phyloP scores from a whole-genome alignment of 2,888 invertebrate genomes.

The Pilophorus perplexus region DNA sequence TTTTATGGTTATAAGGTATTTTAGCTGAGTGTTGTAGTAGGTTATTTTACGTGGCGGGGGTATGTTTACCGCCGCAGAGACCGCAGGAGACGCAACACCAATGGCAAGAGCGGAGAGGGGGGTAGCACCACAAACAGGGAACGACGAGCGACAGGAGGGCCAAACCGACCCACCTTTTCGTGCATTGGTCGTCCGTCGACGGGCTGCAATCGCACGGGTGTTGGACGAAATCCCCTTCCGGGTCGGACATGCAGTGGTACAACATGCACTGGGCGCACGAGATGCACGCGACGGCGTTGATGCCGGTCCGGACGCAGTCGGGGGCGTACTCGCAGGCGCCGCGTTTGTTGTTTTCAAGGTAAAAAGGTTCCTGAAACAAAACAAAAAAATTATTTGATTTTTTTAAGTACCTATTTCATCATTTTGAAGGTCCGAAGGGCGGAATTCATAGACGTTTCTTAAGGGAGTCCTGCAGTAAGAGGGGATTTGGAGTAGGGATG shows the following conservation, averaged over 20 bases:
- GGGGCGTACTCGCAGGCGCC: slow-evolving; percentile 86
- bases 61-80: slow-evolving; percentile 78
- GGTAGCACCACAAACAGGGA: slow-evolving; percentile 93
- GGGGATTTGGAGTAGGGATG: too few species aligned
- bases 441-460: too few species aligned
- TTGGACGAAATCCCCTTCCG: slow-evolving; percentile 81
- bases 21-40: too few species aligned
- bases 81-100: slow-evolving; percentile 76
- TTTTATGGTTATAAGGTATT: slow-evolving; percentile 14
- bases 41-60: slow-evolving; percentile 44
- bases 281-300: slow-evolving; percentile 80
- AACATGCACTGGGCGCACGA: slow-evolving; percentile 84
- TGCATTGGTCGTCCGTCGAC: slow-evolving; percentile 61
- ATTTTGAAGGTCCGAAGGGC: too few species aligned
- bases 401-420: too few species aligned
- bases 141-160: slow-evolving; percentile 81
- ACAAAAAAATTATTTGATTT: too few species aligned
- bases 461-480: too few species aligned
- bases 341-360: slow-evolving; percentile 78
- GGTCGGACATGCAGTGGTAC: slow-evolving; percentile 90
- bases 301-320: slow-evolving; percentile 74
- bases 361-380: slow-evolving; percentile 75
- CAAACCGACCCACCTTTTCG: slow-evolving; percentile 82
- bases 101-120: slow-evolving; percentile 80
- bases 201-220: slow-evolving; percentile 79